These are phyloP conservation scores for Melanerpes aurifrons DNA, from an alignment of 2,113 vertebrate genomes.

Conservation along the genomic window DNA sequence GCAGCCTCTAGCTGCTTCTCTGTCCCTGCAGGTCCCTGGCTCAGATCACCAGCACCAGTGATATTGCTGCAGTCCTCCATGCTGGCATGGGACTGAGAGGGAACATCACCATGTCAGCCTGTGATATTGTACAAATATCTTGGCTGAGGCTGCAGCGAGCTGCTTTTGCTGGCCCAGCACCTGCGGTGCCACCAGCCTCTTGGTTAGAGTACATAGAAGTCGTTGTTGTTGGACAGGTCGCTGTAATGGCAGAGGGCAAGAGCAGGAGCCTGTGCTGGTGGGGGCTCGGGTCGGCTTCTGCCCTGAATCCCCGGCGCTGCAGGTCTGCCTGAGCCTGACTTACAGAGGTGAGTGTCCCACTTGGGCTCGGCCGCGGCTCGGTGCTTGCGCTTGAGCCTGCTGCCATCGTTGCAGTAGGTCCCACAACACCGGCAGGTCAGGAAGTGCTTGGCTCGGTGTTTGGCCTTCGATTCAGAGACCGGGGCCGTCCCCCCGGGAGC, in stretches of 20 bases:
- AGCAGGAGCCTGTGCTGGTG: conserved; percentile 31
- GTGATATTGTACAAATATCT: neutral
- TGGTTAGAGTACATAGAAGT: conserved; percentile 79
- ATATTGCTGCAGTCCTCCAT: neutral
- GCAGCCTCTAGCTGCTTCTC: neutral
- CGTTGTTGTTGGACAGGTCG: conserved; percentile 81
- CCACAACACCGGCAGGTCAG: conserved; percentile 79
- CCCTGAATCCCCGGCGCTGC: conserved; percentile 41
- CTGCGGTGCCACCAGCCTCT: neutral
- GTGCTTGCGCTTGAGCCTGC: conserved; percentile 67
- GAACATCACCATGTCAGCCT: accelerated
- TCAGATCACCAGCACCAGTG: neutral
- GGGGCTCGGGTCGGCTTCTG: conserved; percentile 36
- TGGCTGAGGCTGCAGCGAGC: neutral
- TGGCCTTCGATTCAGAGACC: neutral
- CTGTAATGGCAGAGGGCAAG: conserved; percentile 77
- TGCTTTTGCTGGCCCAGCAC: neutral
- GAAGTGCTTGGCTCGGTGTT: conserved; percentile 64
- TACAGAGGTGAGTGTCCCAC: conserved; percentile 77
- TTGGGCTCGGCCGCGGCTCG: conserved; percentile 63
- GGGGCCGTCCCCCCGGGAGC: neutral
- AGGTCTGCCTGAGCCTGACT: conserved; percentile 42
- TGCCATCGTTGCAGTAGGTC: conserved; percentile 70
- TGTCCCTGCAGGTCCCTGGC: neutral
- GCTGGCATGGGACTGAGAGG: neutral